phyloP scores from a whole-genome alignment of 92 coral and sea anemone species.

The Zoanthus solanderi region DNA sequence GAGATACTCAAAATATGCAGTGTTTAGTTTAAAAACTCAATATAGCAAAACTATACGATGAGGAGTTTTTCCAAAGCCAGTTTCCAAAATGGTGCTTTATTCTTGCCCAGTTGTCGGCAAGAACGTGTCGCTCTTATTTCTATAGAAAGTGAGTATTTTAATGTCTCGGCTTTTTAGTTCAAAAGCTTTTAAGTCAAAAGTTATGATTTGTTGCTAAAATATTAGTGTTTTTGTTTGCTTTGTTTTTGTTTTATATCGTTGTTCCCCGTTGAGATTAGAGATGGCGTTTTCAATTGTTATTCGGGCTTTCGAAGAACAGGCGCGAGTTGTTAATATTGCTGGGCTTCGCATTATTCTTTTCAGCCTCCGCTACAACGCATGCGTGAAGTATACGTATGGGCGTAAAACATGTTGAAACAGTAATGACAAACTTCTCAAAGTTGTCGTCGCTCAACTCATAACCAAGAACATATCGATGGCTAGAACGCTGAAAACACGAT shows the following conservation, averaged over 20 bases:
- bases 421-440: too few species aligned
- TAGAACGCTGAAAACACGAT: too few species aligned
- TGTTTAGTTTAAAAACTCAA: background rate
- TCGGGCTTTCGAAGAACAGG: too few species aligned
- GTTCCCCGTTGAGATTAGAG: background rate
- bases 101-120: conserved; percentile 5
- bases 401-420: too few species aligned
- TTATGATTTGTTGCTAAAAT: background rate
- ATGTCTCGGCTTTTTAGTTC: background rate
- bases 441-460: too few species aligned
- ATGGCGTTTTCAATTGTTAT: background rate
- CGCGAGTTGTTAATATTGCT: too few species aligned
- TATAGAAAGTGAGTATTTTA: background rate
- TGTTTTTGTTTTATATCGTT: background rate
- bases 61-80: background rate
- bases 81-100: background rate
- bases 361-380: too few species aligned
- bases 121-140: background rate
- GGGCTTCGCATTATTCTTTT: too few species aligned
- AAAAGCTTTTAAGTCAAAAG: background rate
- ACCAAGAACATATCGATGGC: too few species aligned
- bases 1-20: background rate
- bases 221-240: background rate
- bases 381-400: too few species aligned
- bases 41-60: background rate